phyloP scores from a whole-genome alignment of 2,888 invertebrate species.

The Aphidius colemani region DNA sequence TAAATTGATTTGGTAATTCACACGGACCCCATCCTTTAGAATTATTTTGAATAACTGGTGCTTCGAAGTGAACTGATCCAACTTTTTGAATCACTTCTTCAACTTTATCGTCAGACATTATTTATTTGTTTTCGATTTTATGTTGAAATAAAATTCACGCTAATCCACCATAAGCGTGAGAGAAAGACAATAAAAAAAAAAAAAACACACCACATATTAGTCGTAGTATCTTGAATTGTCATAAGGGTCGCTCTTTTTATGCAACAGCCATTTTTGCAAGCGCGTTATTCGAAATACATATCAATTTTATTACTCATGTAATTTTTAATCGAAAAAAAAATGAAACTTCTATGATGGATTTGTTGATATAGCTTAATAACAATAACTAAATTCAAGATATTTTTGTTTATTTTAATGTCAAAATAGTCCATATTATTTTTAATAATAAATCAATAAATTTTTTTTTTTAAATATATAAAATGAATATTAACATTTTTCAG shows the following conservation, averaged over 20 bases:
- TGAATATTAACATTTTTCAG: slow-evolving; percentile 39
- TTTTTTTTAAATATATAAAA: slow-evolving; percentile 3
- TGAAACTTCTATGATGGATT: neutral
- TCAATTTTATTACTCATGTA: too few species aligned
- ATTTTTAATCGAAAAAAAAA: too few species aligned
- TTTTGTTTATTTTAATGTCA: neutral
- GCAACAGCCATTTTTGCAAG: too few species aligned
- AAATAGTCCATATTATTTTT: neutral
- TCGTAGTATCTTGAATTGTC: neutral
- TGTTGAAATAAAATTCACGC: too few species aligned
- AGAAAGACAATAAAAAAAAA: too few species aligned
- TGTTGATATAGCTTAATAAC: neutral
- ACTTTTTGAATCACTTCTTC: slow-evolving; percentile 48
- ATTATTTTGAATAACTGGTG: slow-evolving; percentile 81
- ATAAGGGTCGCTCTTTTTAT: too few species aligned
- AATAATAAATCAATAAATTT: slow-evolving; percentile 5
- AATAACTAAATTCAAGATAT: neutral
- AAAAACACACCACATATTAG: neutral
- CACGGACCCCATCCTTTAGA: slow-evolving; percentile 96
- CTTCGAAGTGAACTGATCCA: slow-evolving; percentile 70
- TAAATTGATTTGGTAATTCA: slow-evolving; percentile 72
- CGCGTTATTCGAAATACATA: too few species aligned
- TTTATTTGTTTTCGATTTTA: too few species aligned
- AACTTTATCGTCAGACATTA: slow-evolving; percentile 36
- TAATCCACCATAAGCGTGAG: too few species aligned